Evolutionary conservation across 1,140 invertebrate species (phyloP), one percentile per base, ranked within the genome.

Genomic region (Melipona quadrifasciata): DNA sequence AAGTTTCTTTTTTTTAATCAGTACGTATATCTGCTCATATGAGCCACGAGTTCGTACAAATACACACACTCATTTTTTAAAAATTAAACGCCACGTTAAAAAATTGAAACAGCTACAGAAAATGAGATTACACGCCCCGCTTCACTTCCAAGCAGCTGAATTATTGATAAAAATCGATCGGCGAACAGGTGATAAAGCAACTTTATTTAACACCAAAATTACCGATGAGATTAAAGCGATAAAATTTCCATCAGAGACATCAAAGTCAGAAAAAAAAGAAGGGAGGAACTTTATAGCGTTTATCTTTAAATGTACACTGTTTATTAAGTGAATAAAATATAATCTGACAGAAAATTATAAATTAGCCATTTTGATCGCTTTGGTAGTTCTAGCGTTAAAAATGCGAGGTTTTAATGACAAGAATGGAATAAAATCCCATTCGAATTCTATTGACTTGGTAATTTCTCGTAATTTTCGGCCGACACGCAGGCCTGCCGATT

Each of bases 391-490:
- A 8, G 39, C 8, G 39, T 47, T 8, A 14, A 61, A 61, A n/a
- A 61, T n/a, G 8, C 58, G 12, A 61, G 24, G 11, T 61, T 61
- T 61, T 47, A 47, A 47, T 6, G 39, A 47, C 6, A 47, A 10
- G 58, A 61, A 11, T 3, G 51, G 21, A 57, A n/a, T 24, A 39
- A 72, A 39, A 61, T 53, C 27, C 39, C 16, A 24, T 64, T 64
- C 8, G 55, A 73, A 53, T 81, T 65, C 80, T 74, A 19, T 65
- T 12, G 71, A 81, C 70, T 74, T 65, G 16, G 57, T 24, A 74
- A 65, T 81, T 73, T 74, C 57, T 39, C 19, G n/a, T 81, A 73
- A 73, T 81, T 81, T 81, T 70, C 57, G 57, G 57, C n/a, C 31
- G 68, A 72, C 67, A 6, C 51, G 14, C 19, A 14, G 31, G 19